Conservation (phyloP, 2,113 vertebrate genomes). For the Myiopsitta monachus region DNA sequence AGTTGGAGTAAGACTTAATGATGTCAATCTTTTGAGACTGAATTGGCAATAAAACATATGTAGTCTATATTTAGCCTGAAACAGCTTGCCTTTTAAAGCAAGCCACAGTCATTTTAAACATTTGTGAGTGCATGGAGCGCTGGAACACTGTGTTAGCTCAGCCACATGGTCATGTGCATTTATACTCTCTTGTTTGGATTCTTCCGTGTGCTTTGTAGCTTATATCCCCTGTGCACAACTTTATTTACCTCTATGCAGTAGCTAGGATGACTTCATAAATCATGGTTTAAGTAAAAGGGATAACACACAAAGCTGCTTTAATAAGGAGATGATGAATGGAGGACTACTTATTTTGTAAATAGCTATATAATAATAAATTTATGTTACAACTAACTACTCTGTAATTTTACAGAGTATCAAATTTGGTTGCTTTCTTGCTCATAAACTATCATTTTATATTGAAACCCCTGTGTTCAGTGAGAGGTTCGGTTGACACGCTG, state of each 20-base stretch:
- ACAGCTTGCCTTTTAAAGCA: background rate
- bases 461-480: background rate
- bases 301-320: background rate
- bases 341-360: background rate
- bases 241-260: background rate
- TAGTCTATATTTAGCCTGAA: background rate
- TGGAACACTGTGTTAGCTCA: background rate
- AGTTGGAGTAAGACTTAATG: background rate
- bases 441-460: background rate
- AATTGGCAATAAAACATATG: background rate
- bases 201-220: background rate
- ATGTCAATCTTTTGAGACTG: background rate
- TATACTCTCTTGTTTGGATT: background rate
- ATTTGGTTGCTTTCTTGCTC: background rate
- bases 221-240: background rate
- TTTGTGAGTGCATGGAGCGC: background rate
- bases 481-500: background rate
- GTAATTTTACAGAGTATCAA: conserved; percentile 7
- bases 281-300: background rate
- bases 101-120: background rate
- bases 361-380: background rate
- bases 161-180: background rate
- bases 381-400: background rate
- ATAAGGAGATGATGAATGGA: background rate
- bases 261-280: background rate